Evolutionary conservation across 1,140 invertebrate species (phyloP), one percentile per base, ranked within the genome.

Genomic region (Drosophila ananassae): DNA sequence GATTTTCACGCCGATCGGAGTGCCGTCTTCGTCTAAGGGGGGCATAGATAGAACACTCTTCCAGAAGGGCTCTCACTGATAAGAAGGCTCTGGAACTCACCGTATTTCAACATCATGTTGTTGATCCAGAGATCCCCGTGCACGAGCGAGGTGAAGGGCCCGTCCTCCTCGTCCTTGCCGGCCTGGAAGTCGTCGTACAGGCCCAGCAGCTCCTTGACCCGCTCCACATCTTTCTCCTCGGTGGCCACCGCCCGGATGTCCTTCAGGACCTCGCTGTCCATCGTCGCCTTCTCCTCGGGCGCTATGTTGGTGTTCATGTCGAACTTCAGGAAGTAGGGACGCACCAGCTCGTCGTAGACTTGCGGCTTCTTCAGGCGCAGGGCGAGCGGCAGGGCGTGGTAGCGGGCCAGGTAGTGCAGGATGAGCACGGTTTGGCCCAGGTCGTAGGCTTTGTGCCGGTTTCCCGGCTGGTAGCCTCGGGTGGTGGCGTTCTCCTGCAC

Each of bases 41-140:
- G 34, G 1, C 17, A 17, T 12, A 12, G 3, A n/a, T 37, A 28
- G 25, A 1, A 6, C 25, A 4, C 34, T n/a, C 2, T 17, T 17
- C 17, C 17, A 17, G 17, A 17, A n/a, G 10, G 12, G 10, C 3
- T 10, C 34, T n/a, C 34, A 13, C 17, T 44, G 41, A 17, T 7
- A 12, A 12, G 10, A 1, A 10, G 12, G 3, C 34, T 4, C 0
- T 2, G 12, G 34, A n/a, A 10, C 7, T 79, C 73, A 72, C 92
- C 77, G 55, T 93, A 93, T 76, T 92, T 92, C 0, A 93, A 52
- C 85, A 95, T 92, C 0, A 95, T 92, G 69, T 95, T 95, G 74
- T 95, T 95, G 3, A 93, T 90, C 95, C 94, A 95, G 46, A 94
- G 92, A 82, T 95, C 95, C 0, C 92, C 91, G 54, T 95, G 95